Conservation (phyloP, 2,888 invertebrate genomes). For the Cantharis flavilabris region DNA sequence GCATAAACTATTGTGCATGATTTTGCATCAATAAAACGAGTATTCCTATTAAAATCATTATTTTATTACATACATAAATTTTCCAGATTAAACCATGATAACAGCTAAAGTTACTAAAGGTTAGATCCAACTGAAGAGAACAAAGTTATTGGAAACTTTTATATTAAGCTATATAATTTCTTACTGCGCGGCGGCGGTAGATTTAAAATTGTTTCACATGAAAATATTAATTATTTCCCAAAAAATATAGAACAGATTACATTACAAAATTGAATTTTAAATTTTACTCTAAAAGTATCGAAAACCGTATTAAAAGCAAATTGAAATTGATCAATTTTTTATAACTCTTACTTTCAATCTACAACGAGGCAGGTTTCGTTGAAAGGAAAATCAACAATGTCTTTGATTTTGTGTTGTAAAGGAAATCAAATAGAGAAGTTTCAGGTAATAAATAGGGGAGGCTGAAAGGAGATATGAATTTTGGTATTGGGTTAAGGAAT, state of each 20-base stretch:
- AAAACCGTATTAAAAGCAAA: background rate
- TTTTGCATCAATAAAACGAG: too few relatives aligned
- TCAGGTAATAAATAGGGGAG: background rate
- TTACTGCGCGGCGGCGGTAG: too few relatives aligned
- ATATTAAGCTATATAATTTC: too few relatives aligned
- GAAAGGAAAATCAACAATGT: background rate
- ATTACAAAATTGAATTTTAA: background rate
- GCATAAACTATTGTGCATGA: too few relatives aligned
- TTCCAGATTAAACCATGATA: too few relatives aligned
- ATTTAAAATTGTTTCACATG: too few relatives aligned
- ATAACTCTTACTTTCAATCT: background rate
- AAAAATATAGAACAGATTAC: background rate
- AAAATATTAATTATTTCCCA: background rate
- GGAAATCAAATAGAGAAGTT: background rate
- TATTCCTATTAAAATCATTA: too few relatives aligned
- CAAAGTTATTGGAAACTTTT: too few relatives aligned
- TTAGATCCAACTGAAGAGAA: too few relatives aligned
- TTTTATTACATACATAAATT: too few relatives aligned
- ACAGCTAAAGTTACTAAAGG: too few relatives aligned
- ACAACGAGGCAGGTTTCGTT: background rate
- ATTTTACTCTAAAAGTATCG: background rate
- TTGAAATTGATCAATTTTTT: background rate
- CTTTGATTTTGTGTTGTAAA: background rate
- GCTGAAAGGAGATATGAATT: background rate
- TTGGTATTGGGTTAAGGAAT: background rate